Evolutionary conservation across 37 sponge, comb jelly and placozoan species (phyloP), one percentile per base, ranked within the genome.

Genomic region (Geodia barretti): DNA sequence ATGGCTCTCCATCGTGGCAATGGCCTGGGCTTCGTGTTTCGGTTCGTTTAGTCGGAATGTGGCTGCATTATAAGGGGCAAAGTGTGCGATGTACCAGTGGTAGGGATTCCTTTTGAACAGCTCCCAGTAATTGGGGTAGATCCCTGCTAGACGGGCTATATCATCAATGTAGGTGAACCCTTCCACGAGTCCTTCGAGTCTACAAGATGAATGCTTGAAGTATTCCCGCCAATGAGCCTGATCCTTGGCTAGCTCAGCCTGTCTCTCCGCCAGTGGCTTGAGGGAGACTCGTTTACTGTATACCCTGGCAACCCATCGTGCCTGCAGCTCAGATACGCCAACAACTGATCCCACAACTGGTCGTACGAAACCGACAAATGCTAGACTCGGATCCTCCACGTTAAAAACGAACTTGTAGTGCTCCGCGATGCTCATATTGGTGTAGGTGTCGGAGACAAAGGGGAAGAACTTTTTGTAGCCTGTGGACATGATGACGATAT

Each of bases 371-470:
- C 97, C 97, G 37, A 97, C 69, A 71, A 94, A 91, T 2, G 90
- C 94, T 67, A 97, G 60, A 24, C 86, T 74, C 2, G 89, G 95
- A 36, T 94, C 97, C 23, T 78, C 85, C 25, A 80, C 75, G 69
- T 88, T 79, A 75, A 97, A 92, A 28, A 92, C 83, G 60, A 87
- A 85, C 84, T 97, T 97, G 86, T 94, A 87, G 24, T 83, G 84
- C 31, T 87, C 68, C 39, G 76, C 68, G 39, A 84, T 42, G 54
- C 63, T 72, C 9, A 86, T 66, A 37, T 84, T 63, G 1, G 79
- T 29, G 77, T 94, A 88, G 14, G 73, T 41, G 58, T 86, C 60
- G 0, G 86, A 85, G n/a, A 94, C 79, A 62, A 88, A 90, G n/a
- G 94, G 84, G 60, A 79, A 87, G 28, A 40, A 9, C 3, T 61